Evolutionary conservation across 1,140 invertebrate genomes (phyloP), one percentile per base, ranked within the genome.

Genomic region (Eueides isabella): DNA sequence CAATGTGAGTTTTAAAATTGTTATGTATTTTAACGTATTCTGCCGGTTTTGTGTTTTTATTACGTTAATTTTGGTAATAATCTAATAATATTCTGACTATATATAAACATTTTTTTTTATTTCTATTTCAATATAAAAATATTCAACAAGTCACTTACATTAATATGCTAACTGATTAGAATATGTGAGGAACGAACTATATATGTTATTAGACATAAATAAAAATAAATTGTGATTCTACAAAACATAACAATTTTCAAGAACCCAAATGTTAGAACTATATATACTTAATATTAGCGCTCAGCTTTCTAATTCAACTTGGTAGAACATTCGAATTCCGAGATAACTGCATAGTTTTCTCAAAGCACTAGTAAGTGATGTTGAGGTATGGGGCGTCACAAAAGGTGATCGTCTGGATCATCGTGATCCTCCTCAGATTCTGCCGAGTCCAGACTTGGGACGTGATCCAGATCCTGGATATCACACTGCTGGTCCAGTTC

Each of bases 381-480:
- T 55, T 87, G 86, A 11, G 85, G 76, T 26, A 91, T 81, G 80
- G 83, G 85, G 83, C 89, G 91, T 92, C 91, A 92, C 91, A 92
- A 92, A 31, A 92, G 89, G 74, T 90, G 89, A 64, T 92, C 91
- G 29, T 92, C 91, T 5, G 80, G 82, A n/a, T 92, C 91, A 28
- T 92, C 91, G 70, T 91, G 87, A n/a, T 92, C 89, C 61, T 92
- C 91, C 31, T 92, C 91, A 12, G 91, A 92, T 5, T 92, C 91
- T 0, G 84, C 91, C 0, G 91, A 92, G 72, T 92, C 91, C 19
- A 92, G 73, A 77, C 91, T 91, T 0, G 88, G 88, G 0, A 91
- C 90, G 31, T 89, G 84, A 64, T 94, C 92, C 29, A 93, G 74
- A 64, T 92, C 93, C 12, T 90, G 85, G 6, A 78, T 72, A 26